Base-by-base conservation (phyloP, 2,797 vertebrate species). In the Pseudochaenichthys georgianus region DNA sequence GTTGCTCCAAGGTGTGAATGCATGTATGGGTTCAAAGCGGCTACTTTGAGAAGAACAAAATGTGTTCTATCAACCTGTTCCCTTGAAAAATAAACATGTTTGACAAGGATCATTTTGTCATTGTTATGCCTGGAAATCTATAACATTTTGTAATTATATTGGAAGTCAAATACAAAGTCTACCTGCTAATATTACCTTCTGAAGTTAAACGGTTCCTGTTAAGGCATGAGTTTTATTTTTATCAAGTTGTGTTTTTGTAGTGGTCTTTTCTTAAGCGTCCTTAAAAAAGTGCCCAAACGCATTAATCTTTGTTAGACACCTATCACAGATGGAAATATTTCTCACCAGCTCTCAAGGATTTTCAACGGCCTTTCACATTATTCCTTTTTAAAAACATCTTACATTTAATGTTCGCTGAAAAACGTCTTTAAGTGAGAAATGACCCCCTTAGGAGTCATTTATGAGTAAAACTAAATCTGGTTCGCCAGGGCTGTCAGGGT, bases 41-140 rank as follows among this genome's bases (percentile, higher is more conserved):
- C 50, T 63, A 19, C 13, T 63, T 68, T 50, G 3, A 23, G 6
- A 76, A 41, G 45, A 41, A 12, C 1, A 13, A 59, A 17, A 67
- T n/a, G 2, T 23, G 23, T 9, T 61, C 8, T 23, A 16, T 71
- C 43, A 75, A 45, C 43, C 15, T 0, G 10, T 58, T 48, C 12
- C 11, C 53, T 13, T 50, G 31, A 53, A 31, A 46, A 84, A 81
- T 83, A 80, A 83, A 80, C 34, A 52, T 5, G 15, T 61, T 42
- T 59, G 13, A 72, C 50, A 52, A 65, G 42, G 17, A 21, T 0
- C 9, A 15, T n/a, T 13, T 41, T 43, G 6, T 43, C 19, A 23
- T 67, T 74, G 3, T 48, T 59, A 9, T 23, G 31, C 19, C 45
- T 59, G 13, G 1, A 69, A 46, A 60, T n/a, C n/a, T 65, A 7